These are phyloP conservation scores for Echeneis naucrates DNA, from an alignment of 2,797 vertebrate species.

Conservation along the genomic window DNA sequence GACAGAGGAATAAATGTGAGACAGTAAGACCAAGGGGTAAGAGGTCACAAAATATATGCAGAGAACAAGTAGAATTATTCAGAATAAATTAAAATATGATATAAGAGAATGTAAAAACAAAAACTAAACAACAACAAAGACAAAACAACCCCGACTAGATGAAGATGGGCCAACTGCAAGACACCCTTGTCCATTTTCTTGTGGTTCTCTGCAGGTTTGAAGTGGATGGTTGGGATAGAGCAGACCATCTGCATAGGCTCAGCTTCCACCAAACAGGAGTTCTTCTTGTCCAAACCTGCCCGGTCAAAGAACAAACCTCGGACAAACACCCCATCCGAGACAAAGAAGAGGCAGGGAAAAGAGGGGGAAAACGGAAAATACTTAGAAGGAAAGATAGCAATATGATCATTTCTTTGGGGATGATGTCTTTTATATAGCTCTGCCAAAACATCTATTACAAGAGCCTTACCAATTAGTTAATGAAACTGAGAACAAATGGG, in stretches of 20 bases:
- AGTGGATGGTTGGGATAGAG: constrained; percentile 91
- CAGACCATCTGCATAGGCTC: constrained; percentile 92
- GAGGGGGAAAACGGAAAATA: neutral
- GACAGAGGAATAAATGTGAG: constrained; percentile 1
- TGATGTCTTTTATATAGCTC: constrained; percentile 17
- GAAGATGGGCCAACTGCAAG: no score
- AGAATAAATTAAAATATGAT: constrained; percentile 2
- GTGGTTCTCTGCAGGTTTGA: constrained; percentile 88
- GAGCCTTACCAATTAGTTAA: constrained; percentile 32
- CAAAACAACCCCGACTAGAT: no score
- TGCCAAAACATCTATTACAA: constrained; percentile 7
- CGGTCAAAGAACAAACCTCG: constrained; percentile 89
- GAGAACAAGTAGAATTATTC: constrained; percentile 18
- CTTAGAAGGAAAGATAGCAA: neutral
- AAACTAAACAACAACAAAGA: neutral
- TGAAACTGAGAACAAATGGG: constrained; percentile 1
- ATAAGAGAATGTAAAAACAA: neutral
- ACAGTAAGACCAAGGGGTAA: neutral
- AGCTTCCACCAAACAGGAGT: constrained; percentile 89
- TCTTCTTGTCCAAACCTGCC: constrained; percentile 90
- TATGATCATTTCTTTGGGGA: constrained; percentile 13
- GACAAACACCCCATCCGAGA: constrained; percentile 89
- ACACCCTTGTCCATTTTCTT: constrained; percentile 90
- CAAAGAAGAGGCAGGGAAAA: neutral
- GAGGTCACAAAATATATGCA: neutral